Conservation (phyloP, 1,140 invertebrate species). For the Theocolax elegans region DNA sequence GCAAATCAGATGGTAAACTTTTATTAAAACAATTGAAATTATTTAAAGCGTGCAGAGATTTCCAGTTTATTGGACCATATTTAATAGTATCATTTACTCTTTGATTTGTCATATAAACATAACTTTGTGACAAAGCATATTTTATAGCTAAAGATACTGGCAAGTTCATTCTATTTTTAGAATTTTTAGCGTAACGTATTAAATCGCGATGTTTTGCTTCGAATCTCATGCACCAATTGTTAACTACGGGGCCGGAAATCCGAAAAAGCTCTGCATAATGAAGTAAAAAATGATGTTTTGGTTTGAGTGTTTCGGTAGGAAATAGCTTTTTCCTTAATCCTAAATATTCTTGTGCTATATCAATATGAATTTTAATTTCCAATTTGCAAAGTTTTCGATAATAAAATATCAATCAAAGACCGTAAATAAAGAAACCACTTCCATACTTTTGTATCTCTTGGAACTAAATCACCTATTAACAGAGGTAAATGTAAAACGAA, state of each 20-base stretch:
- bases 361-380: slow-evolving; percentile 8
- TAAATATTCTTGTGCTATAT: slow-evolving; percentile 5
- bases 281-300: slow-evolving; percentile 28
- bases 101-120: not conserved
- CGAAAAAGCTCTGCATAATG: slow-evolving; percentile 9
- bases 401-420: slow-evolving; percentile 24
- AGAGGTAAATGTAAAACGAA: slow-evolving; percentile 5
- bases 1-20: not conserved
- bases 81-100: not conserved
- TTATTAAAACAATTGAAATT: not conserved
- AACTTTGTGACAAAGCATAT: not conserved
- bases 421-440: slow-evolving; percentile 24
- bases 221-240: slow-evolving; percentile 23
- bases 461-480: slow-evolving; percentile 17
- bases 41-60: not conserved
- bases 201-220: slow-evolving; percentile 12
- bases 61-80: not conserved
- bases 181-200: not conserved
- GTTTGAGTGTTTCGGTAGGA: slow-evolving; percentile 18
- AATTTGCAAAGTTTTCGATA: slow-evolving; percentile 14
- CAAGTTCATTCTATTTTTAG: slow-evolving; percentile 6
- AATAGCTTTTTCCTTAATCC: slow-evolving; percentile 7
- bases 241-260: slow-evolving; percentile 9
- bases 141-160: slow-evolving; percentile 4
- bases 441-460: not conserved